phyloP scores from a whole-genome alignment of 2,888 invertebrate species.

The Busseola fusca region DNA sequence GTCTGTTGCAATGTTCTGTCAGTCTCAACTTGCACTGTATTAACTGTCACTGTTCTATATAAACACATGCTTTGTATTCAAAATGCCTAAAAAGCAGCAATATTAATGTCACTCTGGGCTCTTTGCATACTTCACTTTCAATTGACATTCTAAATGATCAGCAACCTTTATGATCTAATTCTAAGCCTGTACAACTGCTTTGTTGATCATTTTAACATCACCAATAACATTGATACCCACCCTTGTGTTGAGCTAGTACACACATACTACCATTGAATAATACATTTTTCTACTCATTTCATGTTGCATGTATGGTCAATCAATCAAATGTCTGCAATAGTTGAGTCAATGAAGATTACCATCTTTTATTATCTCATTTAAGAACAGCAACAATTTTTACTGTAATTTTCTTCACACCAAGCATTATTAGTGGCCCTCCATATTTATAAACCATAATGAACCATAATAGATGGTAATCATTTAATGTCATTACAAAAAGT shows the following conservation, averaged over 20 bases:
- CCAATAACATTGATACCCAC: slow-evolving; percentile 40
- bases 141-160: slow-evolving; percentile 40
- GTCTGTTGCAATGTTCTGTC: slow-evolving; percentile 65
- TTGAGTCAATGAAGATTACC: slow-evolving; percentile 43
- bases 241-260: slow-evolving; percentile 35
- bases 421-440: not conserved
- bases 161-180: slow-evolving; percentile 31
- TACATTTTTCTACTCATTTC: slow-evolving; percentile 50
- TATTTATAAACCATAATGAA: slow-evolving; percentile 4
- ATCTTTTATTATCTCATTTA: no score
- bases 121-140: slow-evolving; percentile 48
- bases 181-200: slow-evolving; percentile 40
- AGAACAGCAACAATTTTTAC: not conserved
- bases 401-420: not conserved
- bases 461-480: not conserved
- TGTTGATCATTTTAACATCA: slow-evolving; percentile 47
- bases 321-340: slow-evolving; percentile 42
- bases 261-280: slow-evolving; percentile 44
- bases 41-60: slow-evolving; percentile 55
- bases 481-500: slow-evolving; percentile 9
- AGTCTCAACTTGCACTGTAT: slow-evolving; percentile 65
- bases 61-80: slow-evolving; percentile 63
- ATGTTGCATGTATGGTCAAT: slow-evolving; percentile 65
- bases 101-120: slow-evolving; percentile 55
- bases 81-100: slow-evolving; percentile 51